Evolutionary conservation across 2,888 invertebrate species (phyloP), one percentile per base, ranked within the genome.

Genomic region (Iselma pallidipennis): DNA sequence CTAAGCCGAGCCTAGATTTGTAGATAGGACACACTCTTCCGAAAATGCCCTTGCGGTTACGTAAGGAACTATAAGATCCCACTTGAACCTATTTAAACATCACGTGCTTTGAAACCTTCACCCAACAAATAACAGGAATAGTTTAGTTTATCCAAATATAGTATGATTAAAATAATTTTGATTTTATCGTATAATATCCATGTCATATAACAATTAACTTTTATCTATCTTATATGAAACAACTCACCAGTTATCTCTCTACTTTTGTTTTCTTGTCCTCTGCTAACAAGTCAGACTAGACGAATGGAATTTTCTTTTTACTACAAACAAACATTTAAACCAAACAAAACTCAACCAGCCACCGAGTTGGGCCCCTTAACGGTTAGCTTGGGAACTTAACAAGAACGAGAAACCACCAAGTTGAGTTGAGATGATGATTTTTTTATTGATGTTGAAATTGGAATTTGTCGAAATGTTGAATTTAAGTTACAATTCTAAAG

Each of bases 21-120:
- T 69, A 74, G 78, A 78, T 78, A 78, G 76, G 70, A 76, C 76
- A 78, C 76, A 76, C 75, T 72, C 69, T 76, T 70, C 63, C 58
- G 63, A 64, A 67, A 63, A 68, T 65, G 64, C 59, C 64, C 61
- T 61, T 58, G 50, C 58, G 62, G 62, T 67, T 63, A 60, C 54
- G 53, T 60, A 63, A 64, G 64, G 64, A 61, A 57, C 57, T 57
- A 55, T 60, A 65, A 65, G 57, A 61, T 63, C 55, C 59, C 45
- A 56, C 54, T 65, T 54, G 57, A 59, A 59, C 62, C 65, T 65
- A 65, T 65, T 65, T 65, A 65, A 65, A 63, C 57, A 63, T 62
- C 62, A 65, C 59, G 65, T 65, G 62, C 65, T 57, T 42, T 54
- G 59, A 55, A 63, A 63, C 57, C 59, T 50, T 56, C 23, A 63